Evolutionary conservation across 2,888 invertebrate species (phyloP), one percentile per base, ranked within the genome.

Genomic region (Nymphalis urticae): DNA sequence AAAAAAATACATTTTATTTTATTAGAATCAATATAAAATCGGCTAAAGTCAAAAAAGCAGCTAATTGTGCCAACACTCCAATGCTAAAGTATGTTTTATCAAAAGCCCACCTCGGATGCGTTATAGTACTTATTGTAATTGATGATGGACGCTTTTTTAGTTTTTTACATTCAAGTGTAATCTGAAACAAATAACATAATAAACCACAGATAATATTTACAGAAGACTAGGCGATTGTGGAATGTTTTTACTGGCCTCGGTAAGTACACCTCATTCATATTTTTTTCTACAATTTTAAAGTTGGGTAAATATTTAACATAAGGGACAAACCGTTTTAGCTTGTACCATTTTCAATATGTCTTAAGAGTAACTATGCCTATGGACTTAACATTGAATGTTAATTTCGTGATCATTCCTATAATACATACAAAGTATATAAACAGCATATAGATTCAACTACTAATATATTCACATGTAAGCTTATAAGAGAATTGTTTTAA

Each of bases 81-180:
- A 85, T 85, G 1, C 65, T 68, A 42, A 82, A 76, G 62, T 85
- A 85, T 2, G 77, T 70, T 68, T 73, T 77, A 61, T 85, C 81
- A 48, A 76, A 79, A 0, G 54, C 21, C 19, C 42, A 59, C 42
- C 8, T 36, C 1, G 32, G 58, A 59, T 36, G 47, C 19, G 60
- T 48, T 47, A 48, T 10, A 59, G 51, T 58, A 7, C n/a, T 54
- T 59, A 62, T 36, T 24, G 47, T 19, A 42, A 48, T 24, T 59
- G 56, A 67, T 48, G 72, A 42, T 42, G 62, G 68, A 66, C 67
- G 72, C 63, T 75, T 56, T 16, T 70, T 66, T 64, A 73, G 64
- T 59, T 72, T 68, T 72, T 48, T 64, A 67, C 58, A 79, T 80
- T 48, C 75, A 61, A 63, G 66, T 27, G 69, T 53, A 19, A 82